phyloP scores from a whole-genome alignment of 1,140 invertebrate species.

The Sycobia sp. region DNA sequence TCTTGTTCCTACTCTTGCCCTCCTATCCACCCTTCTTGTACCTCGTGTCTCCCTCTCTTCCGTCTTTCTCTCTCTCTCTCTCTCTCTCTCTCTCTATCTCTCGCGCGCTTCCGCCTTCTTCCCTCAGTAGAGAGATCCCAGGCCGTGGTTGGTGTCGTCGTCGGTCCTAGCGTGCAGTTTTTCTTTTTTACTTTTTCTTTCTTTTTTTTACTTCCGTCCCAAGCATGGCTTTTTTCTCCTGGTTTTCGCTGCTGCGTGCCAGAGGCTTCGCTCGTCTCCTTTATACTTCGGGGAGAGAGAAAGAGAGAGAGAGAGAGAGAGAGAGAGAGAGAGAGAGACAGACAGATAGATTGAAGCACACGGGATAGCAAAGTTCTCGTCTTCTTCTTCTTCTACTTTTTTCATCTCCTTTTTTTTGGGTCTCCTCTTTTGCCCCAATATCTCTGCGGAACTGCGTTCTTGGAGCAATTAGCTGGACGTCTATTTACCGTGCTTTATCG shows the following conservation, averaged over 20 bases:
- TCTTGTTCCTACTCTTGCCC: background rate
- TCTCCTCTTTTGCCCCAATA: too few relatives aligned
- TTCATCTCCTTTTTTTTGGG: background rate
- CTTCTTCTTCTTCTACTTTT: conserved; percentile 2
- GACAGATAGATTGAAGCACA: conserved; percentile 8
- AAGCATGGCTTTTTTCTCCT: too few relatives aligned
- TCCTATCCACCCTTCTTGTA: background rate
- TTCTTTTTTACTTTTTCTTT: background rate
- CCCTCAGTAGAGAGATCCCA: too few relatives aligned
- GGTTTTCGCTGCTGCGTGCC: too few relatives aligned
- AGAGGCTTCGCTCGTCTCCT: background rate
- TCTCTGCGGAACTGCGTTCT: too few relatives aligned
- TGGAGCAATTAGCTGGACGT: too few relatives aligned
- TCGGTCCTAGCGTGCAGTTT: background rate
- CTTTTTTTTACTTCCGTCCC: background rate
- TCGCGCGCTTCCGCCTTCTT: too few relatives aligned
- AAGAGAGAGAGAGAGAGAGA: background rate
- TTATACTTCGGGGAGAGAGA: background rate
- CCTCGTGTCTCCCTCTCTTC: too few relatives aligned
- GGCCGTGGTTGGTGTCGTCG: too few relatives aligned
- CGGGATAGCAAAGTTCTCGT: background rate
- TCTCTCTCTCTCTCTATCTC: too few relatives aligned
- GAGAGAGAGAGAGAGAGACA: conserved; percentile 1
- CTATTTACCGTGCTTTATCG: too few relatives aligned
- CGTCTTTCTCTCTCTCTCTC: too few relatives aligned